Percentiles rank a stretch among this genome's conserved stretches.
Conservation (phyloP, 2,888 invertebrate species). For the Perizoma flavofasciatum region DNA sequence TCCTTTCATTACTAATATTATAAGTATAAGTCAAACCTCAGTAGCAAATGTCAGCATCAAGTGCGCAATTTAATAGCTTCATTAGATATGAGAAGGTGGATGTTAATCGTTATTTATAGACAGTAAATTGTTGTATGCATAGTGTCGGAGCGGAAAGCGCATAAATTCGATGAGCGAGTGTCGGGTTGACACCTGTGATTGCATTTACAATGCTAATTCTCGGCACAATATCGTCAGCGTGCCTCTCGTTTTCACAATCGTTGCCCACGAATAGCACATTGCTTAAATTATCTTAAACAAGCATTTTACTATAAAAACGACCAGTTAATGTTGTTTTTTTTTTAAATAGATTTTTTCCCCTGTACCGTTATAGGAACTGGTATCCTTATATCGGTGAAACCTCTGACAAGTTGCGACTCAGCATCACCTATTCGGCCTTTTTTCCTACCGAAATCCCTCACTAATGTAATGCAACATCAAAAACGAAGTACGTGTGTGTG, state of each 20-base stretch:
- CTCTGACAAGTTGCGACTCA: no score
- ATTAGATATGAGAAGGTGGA: constrained; percentile 59
- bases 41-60: constrained; percentile 44
- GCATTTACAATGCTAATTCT: constrained; percentile 84
- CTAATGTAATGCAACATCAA: no score
- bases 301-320: no score
- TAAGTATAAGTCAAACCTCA: constrained; percentile 28
- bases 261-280: constrained; percentile 1
- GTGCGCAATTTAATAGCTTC: constrained; percentile 62
- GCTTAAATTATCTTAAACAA: not conserved
- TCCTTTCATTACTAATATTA: constrained; percentile 36
- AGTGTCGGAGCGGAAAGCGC: constrained; percentile 73
- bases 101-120: constrained; percentile 74
- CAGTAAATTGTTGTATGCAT: constrained; percentile 77
- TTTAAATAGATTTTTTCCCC: no score
- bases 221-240: constrained; percentile 73
- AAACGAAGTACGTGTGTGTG: no score
- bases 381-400: no score
- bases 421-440: no score
- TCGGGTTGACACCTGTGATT: constrained; percentile 81
- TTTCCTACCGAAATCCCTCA: no score
- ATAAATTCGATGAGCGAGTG: constrained; percentile 79
- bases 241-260: constrained; percentile 55
- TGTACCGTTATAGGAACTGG: no score
- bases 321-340: no score